phyloP scores from a whole-genome alignment of 64 coral and sea anemone genomes.

The Montipora efflorescens region DNA sequence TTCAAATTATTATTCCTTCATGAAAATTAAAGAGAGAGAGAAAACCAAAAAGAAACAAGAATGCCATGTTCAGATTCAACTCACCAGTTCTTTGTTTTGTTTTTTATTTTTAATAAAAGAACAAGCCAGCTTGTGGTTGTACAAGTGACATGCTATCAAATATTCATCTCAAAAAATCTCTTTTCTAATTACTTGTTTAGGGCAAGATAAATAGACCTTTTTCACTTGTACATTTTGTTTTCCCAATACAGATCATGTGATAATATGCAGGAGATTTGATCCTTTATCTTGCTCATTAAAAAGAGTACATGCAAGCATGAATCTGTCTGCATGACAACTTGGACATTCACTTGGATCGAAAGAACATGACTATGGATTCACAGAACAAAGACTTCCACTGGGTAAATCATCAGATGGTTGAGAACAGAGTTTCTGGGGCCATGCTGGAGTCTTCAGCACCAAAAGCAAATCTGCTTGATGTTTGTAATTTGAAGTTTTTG shows the following conservation, averaged over 20 bases:
- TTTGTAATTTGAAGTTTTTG: slow-evolving; percentile 69
- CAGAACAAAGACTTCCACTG: slow-evolving; percentile 56
- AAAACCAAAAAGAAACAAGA: background rate
- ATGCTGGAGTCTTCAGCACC: slow-evolving; percentile 45
- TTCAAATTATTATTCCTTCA: background rate
- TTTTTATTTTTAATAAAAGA: background rate
- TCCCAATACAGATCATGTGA: background rate
- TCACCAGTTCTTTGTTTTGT: background rate
- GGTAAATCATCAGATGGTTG: slow-evolving; percentile 56
- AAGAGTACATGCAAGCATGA: background rate
- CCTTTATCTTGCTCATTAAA: background rate
- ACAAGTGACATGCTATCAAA: background rate
- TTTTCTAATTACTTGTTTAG: background rate
- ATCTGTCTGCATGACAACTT: slow-evolving; percentile 31
- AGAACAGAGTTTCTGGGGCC: slow-evolving; percentile 47
- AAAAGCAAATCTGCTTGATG: slow-evolving; percentile 52
- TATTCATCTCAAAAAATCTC: background rate
- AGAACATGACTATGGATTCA: slow-evolving; percentile 32
- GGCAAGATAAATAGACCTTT: background rate
- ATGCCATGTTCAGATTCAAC: background rate
- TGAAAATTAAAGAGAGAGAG: background rate
- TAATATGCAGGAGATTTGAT: background rate
- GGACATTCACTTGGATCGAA: slow-evolving; percentile 55
- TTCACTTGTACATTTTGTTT: background rate
- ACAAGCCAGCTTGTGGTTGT: background rate